phyloP scores from a whole-genome alignment of 2,113 vertebrate genomes.

The Ceyx margarethae region DNA sequence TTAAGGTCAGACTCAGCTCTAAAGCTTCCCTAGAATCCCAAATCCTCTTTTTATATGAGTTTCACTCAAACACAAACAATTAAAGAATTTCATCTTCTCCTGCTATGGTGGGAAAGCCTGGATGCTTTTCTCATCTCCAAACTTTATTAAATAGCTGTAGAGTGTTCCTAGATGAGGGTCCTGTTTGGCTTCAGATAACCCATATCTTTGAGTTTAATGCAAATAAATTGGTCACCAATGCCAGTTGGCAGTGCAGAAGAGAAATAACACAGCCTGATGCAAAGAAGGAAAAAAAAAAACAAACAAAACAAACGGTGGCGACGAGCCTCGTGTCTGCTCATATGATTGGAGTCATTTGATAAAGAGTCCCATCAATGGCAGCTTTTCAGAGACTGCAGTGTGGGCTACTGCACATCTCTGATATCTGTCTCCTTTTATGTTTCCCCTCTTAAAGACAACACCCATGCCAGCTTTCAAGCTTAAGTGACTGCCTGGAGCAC shows the following conservation, averaged over 20 bases:
- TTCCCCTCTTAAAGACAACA: background rate
- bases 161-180: constrained; percentile 20
- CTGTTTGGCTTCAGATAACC: constrained; percentile 2
- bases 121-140: constrained; percentile 15
- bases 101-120: constrained; percentile 36
- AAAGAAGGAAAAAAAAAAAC: background rate
- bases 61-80: constrained; percentile 64
- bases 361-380: background rate
- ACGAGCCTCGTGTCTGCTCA: background rate
- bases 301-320: background rate
- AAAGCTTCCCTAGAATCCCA: constrained; percentile 59
- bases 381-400: background rate
- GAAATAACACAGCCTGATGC: background rate
- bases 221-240: background rate
- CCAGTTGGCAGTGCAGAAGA: background rate
- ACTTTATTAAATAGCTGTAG: constrained; percentile 46
- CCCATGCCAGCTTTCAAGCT: background rate
- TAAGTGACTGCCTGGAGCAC: background rate
- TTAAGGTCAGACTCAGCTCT: constrained; percentile 48
- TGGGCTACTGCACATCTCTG: background rate
- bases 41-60: constrained; percentile 71
- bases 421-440: background rate
- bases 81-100: constrained; percentile 59
- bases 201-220: background rate
- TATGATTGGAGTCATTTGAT: background rate